Evolutionary conservation across 1,140 invertebrate genomes (phyloP).

Genomic region (Cotesia glomerata): DNA sequence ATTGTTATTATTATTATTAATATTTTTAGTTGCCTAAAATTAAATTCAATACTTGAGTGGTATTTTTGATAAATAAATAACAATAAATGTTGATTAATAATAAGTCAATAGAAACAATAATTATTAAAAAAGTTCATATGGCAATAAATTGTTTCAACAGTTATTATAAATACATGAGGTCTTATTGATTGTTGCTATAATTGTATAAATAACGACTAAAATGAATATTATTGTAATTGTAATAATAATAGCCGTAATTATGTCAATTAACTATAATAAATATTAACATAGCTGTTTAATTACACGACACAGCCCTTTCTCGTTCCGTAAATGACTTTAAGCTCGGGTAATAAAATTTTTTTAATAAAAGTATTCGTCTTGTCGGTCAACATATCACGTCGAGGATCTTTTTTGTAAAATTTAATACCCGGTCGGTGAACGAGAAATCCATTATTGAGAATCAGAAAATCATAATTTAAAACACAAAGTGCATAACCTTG

Average conservation of each 20-base stretch:
- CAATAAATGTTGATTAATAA: background rate
- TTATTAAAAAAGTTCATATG: no score
- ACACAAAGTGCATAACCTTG: constrained; percentile 90
- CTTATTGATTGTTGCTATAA: no score
- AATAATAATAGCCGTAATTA: background rate
- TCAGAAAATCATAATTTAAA: constrained; percentile 87
- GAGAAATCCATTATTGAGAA: constrained; percentile 87
- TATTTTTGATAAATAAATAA: background rate
- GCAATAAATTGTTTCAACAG: background rate
- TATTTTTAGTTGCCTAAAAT: no score
- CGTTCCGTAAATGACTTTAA: constrained; percentile 81
- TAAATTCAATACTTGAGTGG: no score
- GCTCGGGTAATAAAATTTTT: constrained; percentile 82
- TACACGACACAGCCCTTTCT: constrained; percentile 83
- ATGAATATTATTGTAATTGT: background rate
- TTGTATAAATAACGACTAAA: background rate
- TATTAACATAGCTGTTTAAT: constrained; percentile 6
- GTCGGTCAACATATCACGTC: constrained; percentile 74
- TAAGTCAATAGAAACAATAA: background rate
- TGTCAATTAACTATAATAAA: background rate
- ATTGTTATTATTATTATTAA: no score
- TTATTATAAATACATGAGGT: background rate
- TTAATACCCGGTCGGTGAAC: constrained; percentile 89
- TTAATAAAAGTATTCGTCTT: constrained; percentile 82
- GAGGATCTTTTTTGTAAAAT: constrained; percentile 76